A percentile compares a stretch with the other conserved stretches of the same genome.
Evolutionary conservation across 1,140 invertebrate genomes (phyloP).

Genomic region (Epicauta chinensis): DNA sequence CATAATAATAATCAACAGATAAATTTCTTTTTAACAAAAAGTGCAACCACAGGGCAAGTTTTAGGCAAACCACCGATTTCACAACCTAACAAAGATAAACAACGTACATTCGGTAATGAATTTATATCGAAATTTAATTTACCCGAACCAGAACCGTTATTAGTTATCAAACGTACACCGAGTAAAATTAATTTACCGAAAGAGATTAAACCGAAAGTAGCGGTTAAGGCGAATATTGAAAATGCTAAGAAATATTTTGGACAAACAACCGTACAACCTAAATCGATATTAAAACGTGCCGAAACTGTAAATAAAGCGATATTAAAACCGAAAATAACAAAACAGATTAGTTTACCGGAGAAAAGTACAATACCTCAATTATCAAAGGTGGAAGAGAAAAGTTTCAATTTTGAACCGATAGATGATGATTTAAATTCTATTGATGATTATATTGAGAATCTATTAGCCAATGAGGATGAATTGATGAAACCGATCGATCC

Average conservation of each 20-base stretch:
- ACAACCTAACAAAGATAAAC: slow-evolving; percentile 29
- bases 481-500: slow-evolving; percentile 36
- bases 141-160: slow-evolving; percentile 32
- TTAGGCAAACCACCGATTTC: not conserved
- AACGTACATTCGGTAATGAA: slow-evolving; percentile 29
- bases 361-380: slow-evolving; percentile 11
- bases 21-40: slow-evolving; percentile 22
- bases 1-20: slow-evolving; percentile 25
- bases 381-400: slow-evolving; percentile 14
- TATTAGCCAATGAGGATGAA: slow-evolving; percentile 38
- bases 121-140: slow-evolving; percentile 22
- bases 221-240: slow-evolving; percentile 28
- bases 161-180: slow-evolving; percentile 41
- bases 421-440: slow-evolving; percentile 35
- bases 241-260: slow-evolving; percentile 41
- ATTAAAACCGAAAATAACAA: slow-evolving; percentile 20
- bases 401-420: slow-evolving; percentile 40
- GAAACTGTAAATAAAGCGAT: slow-evolving; percentile 16
- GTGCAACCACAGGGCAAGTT: slow-evolving; percentile 23
- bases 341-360: slow-evolving; percentile 31
- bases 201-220: slow-evolving; percentile 40
- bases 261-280: slow-evolving; percentile 13
- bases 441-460: slow-evolving; percentile 40
- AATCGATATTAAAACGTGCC: slow-evolving; percentile 21
- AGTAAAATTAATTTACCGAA: slow-evolving; percentile 40